Base-by-base conservation (phyloP, 2,888 invertebrate genomes). In the Ametastegia equiseti region DNA sequence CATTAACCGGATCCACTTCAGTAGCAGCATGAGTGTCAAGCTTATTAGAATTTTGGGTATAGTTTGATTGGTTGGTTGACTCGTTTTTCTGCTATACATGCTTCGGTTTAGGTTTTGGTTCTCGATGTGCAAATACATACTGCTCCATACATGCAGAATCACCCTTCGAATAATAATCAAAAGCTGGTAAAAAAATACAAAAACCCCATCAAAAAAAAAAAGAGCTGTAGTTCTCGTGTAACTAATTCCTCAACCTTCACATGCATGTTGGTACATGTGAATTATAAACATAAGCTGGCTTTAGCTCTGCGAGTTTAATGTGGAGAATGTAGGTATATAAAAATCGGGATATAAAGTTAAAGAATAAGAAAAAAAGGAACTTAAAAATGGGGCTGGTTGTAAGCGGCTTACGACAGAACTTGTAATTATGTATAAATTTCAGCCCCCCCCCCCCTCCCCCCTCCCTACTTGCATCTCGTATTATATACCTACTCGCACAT, bases 1-100 rank as follows among this genome's bases (percentile, higher is more conserved):
- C 71, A 71, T 36, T 71, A 71, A 47, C 47, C n/a, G 71, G 71
- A 71, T 71, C 71, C 71, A 47, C 71, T 71, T 27, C 71, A 47
- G 71, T 71, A 71, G 71, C 47, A 45, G 71, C 45, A n/a, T 71
- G 45, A 71, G 71, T 71, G 45, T 47, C 45, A 47, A 47, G 71
- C 67, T 67, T 67, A 67, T 67, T 67, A 67, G 67, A 67, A 39
- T 67, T 67, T 19, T 27, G 39, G 67, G 36, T n/a, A 36, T 7
- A 54, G 15, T 42, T 2, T 19, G 54, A n/a, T 30, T 65, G 63
- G 27, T 27, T 30, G 63, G 27, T 27, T 63, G 15, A 33, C 30
- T 63, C 30, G 0, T 15, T 63, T n/a, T 65, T 9, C n/a, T n/a
- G n/a, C n/a, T n/a, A n/a, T n/a, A 33, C n/a, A 65, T 30, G 33